phyloP scores from a whole-genome alignment of 2,797 vertebrate species.

The Rhabdophis nuchalis region DNA sequence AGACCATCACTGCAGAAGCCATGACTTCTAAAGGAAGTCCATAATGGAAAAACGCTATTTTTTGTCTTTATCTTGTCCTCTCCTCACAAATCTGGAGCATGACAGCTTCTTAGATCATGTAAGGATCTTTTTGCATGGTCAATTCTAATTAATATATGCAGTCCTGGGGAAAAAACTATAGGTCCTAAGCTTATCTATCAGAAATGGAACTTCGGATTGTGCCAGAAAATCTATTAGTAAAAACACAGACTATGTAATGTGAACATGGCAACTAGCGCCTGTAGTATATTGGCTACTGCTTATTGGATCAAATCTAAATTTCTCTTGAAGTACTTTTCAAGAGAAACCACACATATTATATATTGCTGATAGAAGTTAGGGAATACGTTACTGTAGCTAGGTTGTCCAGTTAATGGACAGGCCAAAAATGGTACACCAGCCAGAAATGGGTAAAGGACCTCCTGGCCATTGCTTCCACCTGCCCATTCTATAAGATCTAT shows the following conservation, averaged over 20 bases:
- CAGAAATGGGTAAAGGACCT: neutral
- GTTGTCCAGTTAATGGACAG: neutral
- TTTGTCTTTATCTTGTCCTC: neutral
- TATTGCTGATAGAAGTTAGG: neutral
- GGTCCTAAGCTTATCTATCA: neutral
- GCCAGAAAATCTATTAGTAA: neutral
- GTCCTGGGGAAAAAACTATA: neutral
- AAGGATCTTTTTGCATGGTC: neutral
- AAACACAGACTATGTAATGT: neutral
- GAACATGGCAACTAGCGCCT: neutral
- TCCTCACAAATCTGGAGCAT: neutral
- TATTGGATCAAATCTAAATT: neutral
- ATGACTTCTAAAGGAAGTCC: neutral
- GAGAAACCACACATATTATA: neutral
- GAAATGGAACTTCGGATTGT: neutral
- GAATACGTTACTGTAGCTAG: neutral
- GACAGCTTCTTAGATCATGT: neutral
- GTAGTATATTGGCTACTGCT: neutral
- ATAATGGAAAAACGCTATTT: neutral
- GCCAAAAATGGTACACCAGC: neutral
- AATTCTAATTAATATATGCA: neutral
- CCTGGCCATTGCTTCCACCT: neutral
- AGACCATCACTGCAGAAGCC: neutral
- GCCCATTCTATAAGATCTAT: neutral
- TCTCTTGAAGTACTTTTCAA: neutral